Base-by-base conservation (phyloP, 2,888 invertebrate genomes). In the Noctua comes region DNA sequence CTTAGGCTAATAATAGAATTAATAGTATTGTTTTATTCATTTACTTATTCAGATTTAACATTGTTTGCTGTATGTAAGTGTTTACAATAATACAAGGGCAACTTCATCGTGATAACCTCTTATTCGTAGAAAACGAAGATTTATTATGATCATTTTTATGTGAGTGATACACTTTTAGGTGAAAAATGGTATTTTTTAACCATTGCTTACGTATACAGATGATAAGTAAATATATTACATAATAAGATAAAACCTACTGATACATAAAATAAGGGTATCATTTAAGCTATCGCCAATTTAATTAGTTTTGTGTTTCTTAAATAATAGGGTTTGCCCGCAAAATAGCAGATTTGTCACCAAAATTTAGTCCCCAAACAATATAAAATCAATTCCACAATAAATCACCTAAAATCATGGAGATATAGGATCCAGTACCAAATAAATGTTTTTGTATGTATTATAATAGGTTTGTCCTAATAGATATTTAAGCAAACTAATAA, bases 31-130 rank as follows among this genome's bases (percentile, higher is more conserved):
- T 59, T 68, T 68, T 18, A 80, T 80, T 69, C 46, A 75, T 57
- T 48, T 48, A 1, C 5, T 57, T 75, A 54, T 40, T 69, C 36
- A 72, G n/a, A 36, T 71, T 36, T 27, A n/a, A 72, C 24, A 54
- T 64, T 78, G 46, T 71, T 54, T 59, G 24, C 36, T 76, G 48
- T 68, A 24, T 36, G 57, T 3, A 75, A 82, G 24, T 71, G 66
- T 68, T 73, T 70, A 77, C 71, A 65, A 72, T 65, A 81, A 59
- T 64, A 79, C 40, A 79, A 82, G 71, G 71, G 68, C 82, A 79
- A 71, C 21, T 31, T 73, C 68, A 36, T 74, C 51, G 66, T 43
- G 73, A 83, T 83, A 82, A 83, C 82, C 82, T 82, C 51, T 74
- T 79, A 40, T 79, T 82, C 79, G 70, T 51, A 74, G 74, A 82